Evolutionary conservation across 2,113 vertebrate genomes (phyloP), one percentile per base, ranked within the genome.

Genomic region (Fulica atra): DNA sequence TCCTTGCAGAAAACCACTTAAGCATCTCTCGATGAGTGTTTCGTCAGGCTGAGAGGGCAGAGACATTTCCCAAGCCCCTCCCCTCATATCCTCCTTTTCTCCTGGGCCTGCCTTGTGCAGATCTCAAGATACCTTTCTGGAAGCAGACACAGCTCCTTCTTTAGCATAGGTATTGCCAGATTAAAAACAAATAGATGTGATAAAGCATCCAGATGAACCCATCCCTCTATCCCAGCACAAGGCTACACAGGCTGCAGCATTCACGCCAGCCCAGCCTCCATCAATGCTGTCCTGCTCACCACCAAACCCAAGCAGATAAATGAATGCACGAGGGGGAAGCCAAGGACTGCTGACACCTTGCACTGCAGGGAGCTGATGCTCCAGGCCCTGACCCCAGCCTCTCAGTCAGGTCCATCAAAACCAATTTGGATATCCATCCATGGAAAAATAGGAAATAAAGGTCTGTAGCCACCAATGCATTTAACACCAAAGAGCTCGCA

Each of bases 211-310:
- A 40, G 56, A 51, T 7, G 57, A 57, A 61, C 23, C 6, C 38
- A 35, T 16, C 11, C 33, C 0, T 0, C 40, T 25, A 10, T 38
- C 29, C 44, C 40, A 76, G 53, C 1, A 0, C 33, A 40, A 35
- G 33, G 38, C 54, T 60, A 48, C 76, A 33, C 9, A 40, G 38
- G 48, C 83, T 74, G 53, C 4, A 3, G 72, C 38, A 68, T 16
- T 26, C 0, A 0, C 1, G 4, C 29, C 63, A 87, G 48, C 53
- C 13, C 35, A n/a, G 56, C 76, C 56, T 71, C 36, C 74, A 74
- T 81, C 7, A 74, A 4, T 1, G 56, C 25, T 13, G 21, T 6
- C 26, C 65, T 28, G 53, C 11, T 11, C 21, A 40, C 66, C 74
- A 82, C 44, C 63, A 61, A 61, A 64, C 14, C 18, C 85, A 31